Evolutionary conservation across 2,113 vertebrate genomes (phyloP), one percentile per base, ranked within the genome.

Genomic region (Gadus macrocephalus): DNA sequence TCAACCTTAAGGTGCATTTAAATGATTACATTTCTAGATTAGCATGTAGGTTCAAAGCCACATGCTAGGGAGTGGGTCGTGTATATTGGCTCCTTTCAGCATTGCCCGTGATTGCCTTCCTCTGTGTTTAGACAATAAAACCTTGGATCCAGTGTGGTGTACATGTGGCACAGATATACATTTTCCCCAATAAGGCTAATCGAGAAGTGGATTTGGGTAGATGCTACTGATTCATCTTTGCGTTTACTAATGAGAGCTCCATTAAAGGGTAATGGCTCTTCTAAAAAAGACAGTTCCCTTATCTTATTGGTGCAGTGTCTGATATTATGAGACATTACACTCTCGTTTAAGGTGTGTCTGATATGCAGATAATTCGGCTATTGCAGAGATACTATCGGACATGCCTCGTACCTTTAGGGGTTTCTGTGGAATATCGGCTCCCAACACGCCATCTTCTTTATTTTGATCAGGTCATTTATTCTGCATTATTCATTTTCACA

Each of bases 111-210:
- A 49, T 49, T 49, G 42, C 16, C 25, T 3, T 70, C 61, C 25
- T 20, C 38, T 68, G 55, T 42, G 2, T 11, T 3, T n/a, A 70
- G 58, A 55, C 49, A 53, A 35, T 31, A 53, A 19, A 22, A 19
- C 56, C 35, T 22, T 27, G 35, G 1, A 25, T 15, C 42, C 19
- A 42, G 53, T 64, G 35, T 35, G 60, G 20, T 68, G 17, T 19
- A 9, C 28, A 15, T 64, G 53, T 42, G 62, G 49, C 62, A 59
- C 31, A 27, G 28, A 7, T 25, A 20, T 38, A 53, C 38, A 31
- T 49, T 64, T 20, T 55, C 42, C 75, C 27, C 60, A 68, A 64
- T 73, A 68, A 72, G 66, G 61, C 66, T 60, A 70, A 56, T 66
- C 25, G 66, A 53, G 58, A 28, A 27, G 65, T 53, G 27, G 25